A percentile compares a stretch with the other conserved stretches of the same genome.
Conservation (phyloP, 1,140 invertebrate genomes). For the Polypedilum vanderplanki region DNA sequence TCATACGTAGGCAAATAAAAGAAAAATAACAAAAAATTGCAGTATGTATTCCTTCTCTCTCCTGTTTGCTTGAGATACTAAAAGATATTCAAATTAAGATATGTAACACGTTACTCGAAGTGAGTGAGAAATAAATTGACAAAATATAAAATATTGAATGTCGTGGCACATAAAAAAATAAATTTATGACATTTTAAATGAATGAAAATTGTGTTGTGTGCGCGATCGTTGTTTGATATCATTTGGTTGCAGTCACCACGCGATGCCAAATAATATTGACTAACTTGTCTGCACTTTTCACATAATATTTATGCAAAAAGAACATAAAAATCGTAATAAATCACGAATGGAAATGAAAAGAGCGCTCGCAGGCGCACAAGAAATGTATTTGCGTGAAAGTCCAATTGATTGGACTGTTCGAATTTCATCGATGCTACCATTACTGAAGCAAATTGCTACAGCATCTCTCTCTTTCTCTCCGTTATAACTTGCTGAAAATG, state of each 20-base stretch:
- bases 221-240: background rate
- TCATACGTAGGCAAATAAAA: background rate
- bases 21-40: too few species aligned
- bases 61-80: background rate
- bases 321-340: conserved; percentile 20
- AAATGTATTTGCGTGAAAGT: background rate
- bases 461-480: background rate
- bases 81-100: conserved; percentile 27
- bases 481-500: conserved; percentile 6
- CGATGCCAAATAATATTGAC: conserved; percentile 2
- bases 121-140: conserved; percentile 4
- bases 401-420: background rate
- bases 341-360: background rate
- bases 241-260: background rate
- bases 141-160: conserved; percentile 23
- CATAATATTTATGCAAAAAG: conserved; percentile 26
- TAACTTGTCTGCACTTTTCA: conserved; percentile 11
- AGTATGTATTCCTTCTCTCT: too few species aligned
- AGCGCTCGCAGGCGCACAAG: background rate
- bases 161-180: background rate
- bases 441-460: background rate
- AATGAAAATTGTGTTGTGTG: background rate
- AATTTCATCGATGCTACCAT: background rate
- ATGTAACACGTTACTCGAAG: conserved; percentile 6
- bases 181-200: background rate